Base-by-base conservation (phyloP, 2,113 vertebrate genomes). In the Bubo bubo region DNA sequence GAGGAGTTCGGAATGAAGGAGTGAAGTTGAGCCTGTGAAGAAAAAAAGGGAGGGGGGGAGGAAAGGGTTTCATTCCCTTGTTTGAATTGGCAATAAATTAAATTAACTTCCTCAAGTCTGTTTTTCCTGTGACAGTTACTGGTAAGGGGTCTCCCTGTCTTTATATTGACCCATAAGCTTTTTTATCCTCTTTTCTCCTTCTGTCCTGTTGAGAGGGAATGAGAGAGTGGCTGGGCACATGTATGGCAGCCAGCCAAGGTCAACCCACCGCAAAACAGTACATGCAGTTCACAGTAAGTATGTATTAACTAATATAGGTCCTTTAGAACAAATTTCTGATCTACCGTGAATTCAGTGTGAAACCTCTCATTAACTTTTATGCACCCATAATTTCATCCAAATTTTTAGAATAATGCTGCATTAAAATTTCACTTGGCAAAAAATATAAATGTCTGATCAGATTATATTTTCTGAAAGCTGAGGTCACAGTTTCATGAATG, bases 1-100 rank as follows among this genome's bases (percentile, higher is more conserved):
- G 41, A 58, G 21, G 18, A 53, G 3, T 3, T 9, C 11, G 17
- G 14, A 9, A 11, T 47, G 34, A 21, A 5, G 30, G 11, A n/a
- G 16, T 49, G 19, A 24, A 70, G 7, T 6, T 49, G 22, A 80
- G 14, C 2, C 22, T 43, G 32, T 2, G 41, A 10, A 43, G 16
- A 16, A 35, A 50, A 23, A 50, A 50, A 50, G 49, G 11, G 21
- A 21, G 49, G 2, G 2, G 1, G 3, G 4, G 9, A 5, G 6
- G 5, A 28, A 8, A 6, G 26, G 8, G 14, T 83, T 59, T 4
- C 22, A 17, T 71, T 18, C 56, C 5, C 56, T 55, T 73, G 4
- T 12, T 53, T 72, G 53, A 53, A 9, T 50, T 43, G 15, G 27
- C 23, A 45, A 7, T 32, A 77, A 37, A 56, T 55, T 35, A 28